These are phyloP conservation scores for Parnassius glacialis DNA, from an alignment of 2,888 invertebrate species.

Conservation along the genomic window DNA sequence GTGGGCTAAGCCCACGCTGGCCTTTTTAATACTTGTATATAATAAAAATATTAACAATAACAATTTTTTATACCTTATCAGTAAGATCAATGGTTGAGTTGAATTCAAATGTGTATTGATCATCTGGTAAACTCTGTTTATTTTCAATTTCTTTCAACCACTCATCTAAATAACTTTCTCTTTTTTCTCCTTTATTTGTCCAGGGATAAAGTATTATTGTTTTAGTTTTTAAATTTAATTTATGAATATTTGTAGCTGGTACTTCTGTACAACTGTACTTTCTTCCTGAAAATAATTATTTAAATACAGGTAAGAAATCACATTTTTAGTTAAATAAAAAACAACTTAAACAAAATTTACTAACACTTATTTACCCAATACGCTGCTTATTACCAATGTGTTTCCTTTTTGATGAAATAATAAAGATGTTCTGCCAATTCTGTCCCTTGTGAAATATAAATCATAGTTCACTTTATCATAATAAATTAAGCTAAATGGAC, in stretches of 20 bases:
- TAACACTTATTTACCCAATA: constrained; percentile 58
- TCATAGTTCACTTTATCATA: constrained; percentile 79
- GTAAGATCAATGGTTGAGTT: constrained; percentile 34
- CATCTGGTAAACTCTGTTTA: constrained; percentile 59
- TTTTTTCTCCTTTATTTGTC: constrained; percentile 41
- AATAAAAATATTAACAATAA: no score
- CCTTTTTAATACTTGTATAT: no score
- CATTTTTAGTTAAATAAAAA: not conserved
- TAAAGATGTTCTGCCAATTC: constrained; percentile 92
- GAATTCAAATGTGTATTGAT: constrained; percentile 50
- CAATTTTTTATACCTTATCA: constrained; percentile 43
- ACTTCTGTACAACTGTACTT: constrained; percentile 79
- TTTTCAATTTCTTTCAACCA: constrained; percentile 53
- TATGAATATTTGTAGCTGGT: constrained; percentile 83
- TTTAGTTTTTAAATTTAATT: constrained; percentile 61
- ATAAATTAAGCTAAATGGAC: constrained; percentile 92
- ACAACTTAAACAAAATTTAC: constrained; percentile 14
- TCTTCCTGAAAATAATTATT: constrained; percentile 46
- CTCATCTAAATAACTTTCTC: constrained; percentile 42
- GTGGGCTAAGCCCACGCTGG: no score
- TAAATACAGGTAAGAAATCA: not conserved
- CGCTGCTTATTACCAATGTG: constrained; percentile 75
- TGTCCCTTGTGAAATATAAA: constrained; percentile 92
- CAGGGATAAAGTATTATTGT: constrained; percentile 55
- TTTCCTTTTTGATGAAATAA: constrained; percentile 78